Conservation (phyloP, 2,113 vertebrate genomes). For the Aramus guarauna region DNA sequence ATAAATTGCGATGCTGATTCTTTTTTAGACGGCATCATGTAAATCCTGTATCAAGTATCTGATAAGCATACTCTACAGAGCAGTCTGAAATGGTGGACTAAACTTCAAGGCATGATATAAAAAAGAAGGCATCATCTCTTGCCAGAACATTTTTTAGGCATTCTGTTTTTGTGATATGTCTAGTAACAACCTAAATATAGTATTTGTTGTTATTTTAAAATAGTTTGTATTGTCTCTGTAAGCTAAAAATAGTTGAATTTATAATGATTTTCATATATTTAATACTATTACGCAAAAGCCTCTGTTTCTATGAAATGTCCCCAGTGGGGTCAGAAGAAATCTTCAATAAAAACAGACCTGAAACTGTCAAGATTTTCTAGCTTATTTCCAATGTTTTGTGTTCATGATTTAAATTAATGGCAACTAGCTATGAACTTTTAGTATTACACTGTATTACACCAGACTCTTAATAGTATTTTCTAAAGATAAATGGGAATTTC, state of each 20-base stretch:
- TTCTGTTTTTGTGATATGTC: background rate
- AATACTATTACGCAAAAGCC: background rate
- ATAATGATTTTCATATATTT: background rate
- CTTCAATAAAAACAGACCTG: background rate
- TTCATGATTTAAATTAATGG: background rate
- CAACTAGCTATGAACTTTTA: background rate
- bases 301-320: background rate
- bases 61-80: background rate
- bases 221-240: background rate
- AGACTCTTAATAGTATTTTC: background rate
- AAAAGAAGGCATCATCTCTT: background rate
- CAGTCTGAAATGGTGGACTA: background rate
- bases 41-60: background rate
- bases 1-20: background rate
- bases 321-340: background rate
- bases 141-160: background rate
- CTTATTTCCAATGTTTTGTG: background rate
- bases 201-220: background rate
- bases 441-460: background rate
- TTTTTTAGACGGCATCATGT: background rate
- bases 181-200: background rate
- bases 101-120: background rate
- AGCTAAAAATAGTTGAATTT: background rate
- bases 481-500: background rate
- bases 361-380: background rate